Evolutionary conservation across 2,888 invertebrate genomes (phyloP).

Genomic region (Thecocarcelia acutangulata): DNA sequence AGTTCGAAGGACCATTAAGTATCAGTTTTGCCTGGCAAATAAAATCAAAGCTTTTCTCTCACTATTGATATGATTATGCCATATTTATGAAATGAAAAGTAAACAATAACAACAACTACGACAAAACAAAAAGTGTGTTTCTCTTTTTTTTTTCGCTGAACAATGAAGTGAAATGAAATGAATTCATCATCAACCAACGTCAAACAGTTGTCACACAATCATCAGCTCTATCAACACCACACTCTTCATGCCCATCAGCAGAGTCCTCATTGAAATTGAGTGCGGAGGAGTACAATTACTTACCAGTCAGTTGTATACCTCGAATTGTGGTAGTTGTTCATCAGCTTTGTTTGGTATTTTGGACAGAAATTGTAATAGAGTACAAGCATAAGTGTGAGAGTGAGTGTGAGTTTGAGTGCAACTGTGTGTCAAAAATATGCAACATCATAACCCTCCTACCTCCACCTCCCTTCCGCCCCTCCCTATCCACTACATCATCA

Average conservation of each 20-base stretch:
- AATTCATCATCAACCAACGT: constrained; percentile 67
- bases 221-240: constrained; percentile 46
- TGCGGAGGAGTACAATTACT: constrained; percentile 24
- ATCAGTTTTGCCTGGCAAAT: too few relatives aligned
- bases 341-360: constrained; percentile 30
- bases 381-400: not conserved
- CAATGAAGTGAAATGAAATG: constrained; percentile 65
- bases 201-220: constrained; percentile 69
- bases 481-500: not conserved
- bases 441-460: constrained; percentile 7
- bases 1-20: too few relatives aligned
- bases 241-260: not conserved
- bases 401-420: not conserved
- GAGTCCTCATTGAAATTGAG: constrained; percentile 2
- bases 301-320: constrained; percentile 1
- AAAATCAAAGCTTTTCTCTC: constrained; percentile 2
- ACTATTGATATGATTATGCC: constrained; percentile 30
- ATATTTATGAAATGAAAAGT: constrained; percentile 60
- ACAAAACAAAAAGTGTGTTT: constrained; percentile 23
- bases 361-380: not conserved
- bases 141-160: constrained; percentile 44
- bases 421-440: not conserved
- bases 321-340: constrained; percentile 12
- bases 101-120: constrained; percentile 45
- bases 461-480: not conserved